A percentile compares a stretch with the other conserved stretches of the same genome.
Conservation (phyloP, 1,140 invertebrate species). For the Sitobion miscanthi region DNA sequence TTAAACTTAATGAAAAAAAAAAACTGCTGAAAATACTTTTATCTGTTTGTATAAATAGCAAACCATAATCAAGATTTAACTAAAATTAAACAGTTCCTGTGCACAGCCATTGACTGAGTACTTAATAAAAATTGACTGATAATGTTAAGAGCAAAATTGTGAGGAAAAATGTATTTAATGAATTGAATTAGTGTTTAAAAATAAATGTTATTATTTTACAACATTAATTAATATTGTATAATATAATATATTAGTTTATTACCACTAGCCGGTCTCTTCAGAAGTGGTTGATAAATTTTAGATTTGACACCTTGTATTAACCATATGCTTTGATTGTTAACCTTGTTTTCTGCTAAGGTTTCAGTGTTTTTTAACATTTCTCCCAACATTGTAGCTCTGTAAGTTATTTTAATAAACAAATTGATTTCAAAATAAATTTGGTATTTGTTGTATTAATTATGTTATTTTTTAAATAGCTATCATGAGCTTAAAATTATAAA, state of each 20-base stretch:
- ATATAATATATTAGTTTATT: slow-evolving; percentile 55
- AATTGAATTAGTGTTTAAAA: neutral
- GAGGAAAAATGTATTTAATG: slow-evolving; percentile 60
- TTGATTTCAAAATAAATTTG: neutral
- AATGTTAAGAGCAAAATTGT: slow-evolving; percentile 28
- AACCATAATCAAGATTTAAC: neutral
- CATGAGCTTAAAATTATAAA: neutral
- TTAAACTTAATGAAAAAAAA: neutral
- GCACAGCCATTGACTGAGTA: neutral
- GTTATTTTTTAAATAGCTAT: neutral
- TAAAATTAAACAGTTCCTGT: slow-evolving; percentile 15
- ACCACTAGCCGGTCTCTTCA: slow-evolving; percentile 78
- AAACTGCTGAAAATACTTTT: neutral
- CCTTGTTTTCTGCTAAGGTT: slow-evolving; percentile 53
- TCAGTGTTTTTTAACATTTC: slow-evolving; percentile 72
- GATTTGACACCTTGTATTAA: slow-evolving; percentile 74
- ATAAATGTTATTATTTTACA: slow-evolving; percentile 27
- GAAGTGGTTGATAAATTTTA: slow-evolving; percentile 74
- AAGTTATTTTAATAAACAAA: slow-evolving; percentile 59
- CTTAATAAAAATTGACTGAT: slow-evolving; percentile 3
- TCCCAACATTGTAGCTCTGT: slow-evolving; percentile 76
- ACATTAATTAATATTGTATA: neutral
- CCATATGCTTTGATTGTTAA: slow-evolving; percentile 65
- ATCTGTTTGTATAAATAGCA: neutral
- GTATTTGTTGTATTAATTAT: neutral